phyloP scores from a whole-genome alignment of 2,888 invertebrate genomes.

The Synanthedon andrenaeformis region DNA sequence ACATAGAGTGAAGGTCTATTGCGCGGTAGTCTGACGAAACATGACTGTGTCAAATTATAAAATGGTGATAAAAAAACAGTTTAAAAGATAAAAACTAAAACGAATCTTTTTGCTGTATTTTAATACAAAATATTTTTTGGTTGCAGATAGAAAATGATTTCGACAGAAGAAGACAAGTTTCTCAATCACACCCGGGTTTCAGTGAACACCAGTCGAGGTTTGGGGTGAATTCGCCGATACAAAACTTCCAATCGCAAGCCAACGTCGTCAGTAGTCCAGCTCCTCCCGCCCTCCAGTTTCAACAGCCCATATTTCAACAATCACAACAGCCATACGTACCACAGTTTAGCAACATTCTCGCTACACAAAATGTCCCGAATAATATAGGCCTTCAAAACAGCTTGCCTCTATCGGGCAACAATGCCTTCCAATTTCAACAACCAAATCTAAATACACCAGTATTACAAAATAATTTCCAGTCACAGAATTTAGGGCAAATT shows the following conservation, averaged over 20 bases:
- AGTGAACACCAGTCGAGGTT: slow-evolving; percentile 62
- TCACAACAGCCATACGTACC: slow-evolving; percentile 49
- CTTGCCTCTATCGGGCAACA: slow-evolving; percentile 25
- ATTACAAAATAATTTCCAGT: slow-evolving; percentile 31
- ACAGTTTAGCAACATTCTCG: slow-evolving; percentile 45
- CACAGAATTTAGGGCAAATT: slow-evolving; percentile 35
- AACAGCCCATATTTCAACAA: slow-evolving; percentile 39
- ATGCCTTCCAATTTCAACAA: slow-evolving; percentile 43
- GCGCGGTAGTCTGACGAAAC: no score
- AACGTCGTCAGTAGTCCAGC: slow-evolving; percentile 34
- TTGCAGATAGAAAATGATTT: slow-evolving; percentile 64
- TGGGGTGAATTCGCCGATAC: slow-evolving; percentile 51
- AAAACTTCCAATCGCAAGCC: slow-evolving; percentile 44
- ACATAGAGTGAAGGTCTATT: no score
- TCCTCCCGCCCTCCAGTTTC: slow-evolving; percentile 20
- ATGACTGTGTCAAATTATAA: no score
- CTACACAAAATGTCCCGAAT: slow-evolving; percentile 32
- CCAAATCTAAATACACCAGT: slow-evolving; percentile 25
- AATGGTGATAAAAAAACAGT: no score
- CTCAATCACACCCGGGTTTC: slow-evolving; percentile 49
- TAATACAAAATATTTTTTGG: no score
- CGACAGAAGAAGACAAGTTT: slow-evolving; percentile 56
- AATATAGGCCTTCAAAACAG: slow-evolving; percentile 26
- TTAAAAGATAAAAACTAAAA: no score
- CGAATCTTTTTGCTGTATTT: no score